phyloP scores from a whole-genome alignment of 2,113 vertebrate species.

The Upupa epops region DNA sequence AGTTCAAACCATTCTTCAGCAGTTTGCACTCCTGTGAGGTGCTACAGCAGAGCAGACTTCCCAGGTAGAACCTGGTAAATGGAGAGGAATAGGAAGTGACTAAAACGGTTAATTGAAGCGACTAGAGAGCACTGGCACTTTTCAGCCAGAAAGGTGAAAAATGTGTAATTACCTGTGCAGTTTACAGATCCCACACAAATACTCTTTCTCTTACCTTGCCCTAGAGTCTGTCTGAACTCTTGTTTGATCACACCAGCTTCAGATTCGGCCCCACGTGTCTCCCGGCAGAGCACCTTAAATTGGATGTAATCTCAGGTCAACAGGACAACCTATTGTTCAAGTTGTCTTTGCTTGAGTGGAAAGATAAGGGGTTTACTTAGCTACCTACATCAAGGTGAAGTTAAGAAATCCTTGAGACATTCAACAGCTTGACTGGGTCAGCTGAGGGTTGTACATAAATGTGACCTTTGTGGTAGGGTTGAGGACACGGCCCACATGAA shows the following conservation, averaged over 20 bases:
- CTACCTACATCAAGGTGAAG: background rate
- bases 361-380: slow-evolving; percentile 17
- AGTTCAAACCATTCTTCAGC: background rate
- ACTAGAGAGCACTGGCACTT: background rate
- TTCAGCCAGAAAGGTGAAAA: background rate
- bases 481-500: background rate
- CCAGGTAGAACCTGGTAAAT: background rate
- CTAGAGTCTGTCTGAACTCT: background rate
- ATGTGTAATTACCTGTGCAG: background rate
- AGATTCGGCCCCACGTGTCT: background rate
- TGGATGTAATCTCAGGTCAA: background rate
- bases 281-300: background rate
- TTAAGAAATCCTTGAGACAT: background rate
- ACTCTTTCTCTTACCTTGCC: background rate
- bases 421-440: background rate
- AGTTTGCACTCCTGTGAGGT: background rate
- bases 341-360: background rate
- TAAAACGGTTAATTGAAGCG: background rate
- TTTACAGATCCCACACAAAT: background rate
- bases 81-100: background rate
- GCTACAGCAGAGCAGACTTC: background rate
- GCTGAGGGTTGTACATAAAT: slow-evolving; percentile 2
- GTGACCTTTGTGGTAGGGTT: background rate
- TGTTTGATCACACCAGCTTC: background rate
- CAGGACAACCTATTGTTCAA: slow-evolving; percentile 6